Percentiles rank a stretch among this genome's conserved stretches.
Conservation (phyloP, 1,140 invertebrate genomes). For the Aphis gossypii region DNA sequence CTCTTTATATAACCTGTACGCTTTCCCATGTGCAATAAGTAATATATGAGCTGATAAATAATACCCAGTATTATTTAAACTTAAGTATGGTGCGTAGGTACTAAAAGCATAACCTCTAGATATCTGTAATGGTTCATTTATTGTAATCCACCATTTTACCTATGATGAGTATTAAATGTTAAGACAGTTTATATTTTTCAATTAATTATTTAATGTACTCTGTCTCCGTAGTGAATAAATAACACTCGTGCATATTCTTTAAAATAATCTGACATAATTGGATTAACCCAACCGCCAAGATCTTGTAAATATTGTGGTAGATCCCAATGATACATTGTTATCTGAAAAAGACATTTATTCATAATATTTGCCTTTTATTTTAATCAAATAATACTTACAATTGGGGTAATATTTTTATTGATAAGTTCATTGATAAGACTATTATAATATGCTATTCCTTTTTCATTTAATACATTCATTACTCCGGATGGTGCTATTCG, state of each 20-base stretch:
- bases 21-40: conserved; percentile 72
- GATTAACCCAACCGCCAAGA: conserved; percentile 71
- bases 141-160: conserved; percentile 73
- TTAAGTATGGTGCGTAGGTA: conserved; percentile 63
- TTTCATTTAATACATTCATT: conserved; percentile 68
- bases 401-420: conserved; percentile 66
- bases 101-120: conserved; percentile 70
- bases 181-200: background rate
- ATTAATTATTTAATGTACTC: conserved; percentile 34
- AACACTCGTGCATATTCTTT: conserved; percentile 67
- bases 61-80: conserved; percentile 67
- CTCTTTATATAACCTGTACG: conserved; percentile 72
- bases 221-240: conserved; percentile 67
- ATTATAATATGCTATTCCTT: conserved; percentile 74
- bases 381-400: background rate
- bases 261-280: conserved; percentile 68
- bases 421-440: conserved; percentile 71
- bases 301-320: conserved; percentile 67
- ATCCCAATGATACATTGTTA: conserved; percentile 69
- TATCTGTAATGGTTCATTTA: conserved; percentile 76
- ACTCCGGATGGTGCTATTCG: conserved; percentile 72
- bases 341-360: conserved; percentile 51
- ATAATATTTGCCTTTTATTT: background rate
- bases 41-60: conserved; percentile 72
- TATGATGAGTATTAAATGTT: conserved; percentile 57